Evolutionary conservation across 2,888 invertebrate species (phyloP), one percentile per base, ranked within the genome.

Genomic region (Acheta domesticus): DNA sequence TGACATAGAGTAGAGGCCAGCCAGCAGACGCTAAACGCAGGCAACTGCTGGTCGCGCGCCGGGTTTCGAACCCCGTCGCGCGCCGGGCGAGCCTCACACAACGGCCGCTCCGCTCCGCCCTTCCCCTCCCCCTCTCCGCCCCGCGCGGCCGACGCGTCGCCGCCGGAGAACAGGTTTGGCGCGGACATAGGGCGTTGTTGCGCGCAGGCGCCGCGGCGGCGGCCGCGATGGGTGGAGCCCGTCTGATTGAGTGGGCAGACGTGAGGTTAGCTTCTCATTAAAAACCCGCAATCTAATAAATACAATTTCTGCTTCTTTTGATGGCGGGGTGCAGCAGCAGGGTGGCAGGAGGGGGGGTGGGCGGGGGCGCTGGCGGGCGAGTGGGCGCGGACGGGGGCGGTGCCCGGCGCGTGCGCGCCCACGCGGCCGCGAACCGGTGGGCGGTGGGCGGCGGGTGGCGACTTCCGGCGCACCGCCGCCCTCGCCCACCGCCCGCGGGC

Each of bases 201-300:
- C 62, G 11, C 62, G 62, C 62, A n/a, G 16, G 16, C 16, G 62
- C 14, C 4, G 62, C 16, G 19, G 2, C 16, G 62, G n/a, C 16
- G 62, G 62, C 4, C 62, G 62, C 14, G 62, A 62, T 62, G 62
- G 62, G 62, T 62, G 62, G 62, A 62, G 62, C n/a, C 36, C 62
- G 62, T n/a, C n/a, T 62, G 16, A 62, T 62, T 62, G 62, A 62
- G 62, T 62, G 62, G 62, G 62, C n/a, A 62, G 62, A 62, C n/a
- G 62, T 62, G 62, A 62, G 62, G 62, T 62, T 62, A 16, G 16
- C 8, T 62, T 62, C 62, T 62, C 62, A 62, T 62, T 62, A 62
- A 62, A 62, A 62, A 62, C 16, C 16, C n/a, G 14, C 62, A 62
- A 62, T 62, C 62, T 62, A 62, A 62, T 62, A 62, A 62, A 62